Evolutionary conservation across 1,140 invertebrate species (phyloP).

Genomic region (Brachionus manjavacas): DNA sequence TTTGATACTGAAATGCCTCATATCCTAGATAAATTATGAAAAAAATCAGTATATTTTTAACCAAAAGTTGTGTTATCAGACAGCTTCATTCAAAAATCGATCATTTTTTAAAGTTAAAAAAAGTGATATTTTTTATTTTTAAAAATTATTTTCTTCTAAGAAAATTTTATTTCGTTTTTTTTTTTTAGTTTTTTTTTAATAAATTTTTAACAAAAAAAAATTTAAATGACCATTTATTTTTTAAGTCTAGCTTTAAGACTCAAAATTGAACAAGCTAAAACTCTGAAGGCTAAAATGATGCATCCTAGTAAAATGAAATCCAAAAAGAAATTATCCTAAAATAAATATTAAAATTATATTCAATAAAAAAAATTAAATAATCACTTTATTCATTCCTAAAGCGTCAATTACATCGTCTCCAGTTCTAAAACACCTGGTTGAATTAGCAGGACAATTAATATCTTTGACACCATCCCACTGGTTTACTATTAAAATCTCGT

Average conservation of each 20-base stretch:
- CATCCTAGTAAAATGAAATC: constrained; percentile 20
- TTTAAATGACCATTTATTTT: background rate
- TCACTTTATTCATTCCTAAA: constrained; percentile 15
- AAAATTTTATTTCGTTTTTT: too few species aligned
- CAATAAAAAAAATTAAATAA: background rate
- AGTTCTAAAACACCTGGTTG: constrained; percentile 35
- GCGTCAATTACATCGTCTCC: constrained; percentile 33
- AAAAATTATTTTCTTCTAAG: background rate
- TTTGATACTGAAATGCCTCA: too few species aligned
- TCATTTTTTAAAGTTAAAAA: too few species aligned
- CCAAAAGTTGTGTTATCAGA: too few species aligned
- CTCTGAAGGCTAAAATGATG: background rate
- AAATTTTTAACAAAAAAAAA: background rate
- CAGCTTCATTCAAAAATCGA: too few species aligned
- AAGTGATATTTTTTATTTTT: background rate
- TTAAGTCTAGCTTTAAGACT: constrained; percentile 12
- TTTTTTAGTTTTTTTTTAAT: background rate
- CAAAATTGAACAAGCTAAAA: constrained; percentile 14
- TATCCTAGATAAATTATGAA: too few species aligned
- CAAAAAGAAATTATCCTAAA: background rate
- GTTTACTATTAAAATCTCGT: constrained; percentile 36
- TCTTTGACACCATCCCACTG: constrained; percentile 35
- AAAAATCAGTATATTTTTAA: too few species aligned
- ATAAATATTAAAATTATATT: background rate
- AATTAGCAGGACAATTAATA: constrained; percentile 21